Percentiles rank a stretch among this genome's conserved stretches.
Evolutionary conservation across 1,140 invertebrate species (phyloP).

Genomic region (Drosophila willistoni): DNA sequence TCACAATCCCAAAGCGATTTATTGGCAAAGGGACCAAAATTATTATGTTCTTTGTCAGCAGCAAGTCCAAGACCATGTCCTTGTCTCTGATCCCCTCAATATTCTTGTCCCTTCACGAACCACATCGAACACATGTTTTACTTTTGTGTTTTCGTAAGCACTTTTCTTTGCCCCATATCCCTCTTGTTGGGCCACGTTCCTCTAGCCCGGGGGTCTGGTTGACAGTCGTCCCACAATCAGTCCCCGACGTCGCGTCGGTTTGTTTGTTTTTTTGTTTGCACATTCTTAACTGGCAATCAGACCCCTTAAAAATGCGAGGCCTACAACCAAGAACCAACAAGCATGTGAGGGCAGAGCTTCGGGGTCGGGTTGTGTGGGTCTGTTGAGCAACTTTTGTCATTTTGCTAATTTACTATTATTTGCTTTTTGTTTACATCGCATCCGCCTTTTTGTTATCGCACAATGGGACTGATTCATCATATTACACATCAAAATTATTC

Average conservation of each 20-base stretch:
- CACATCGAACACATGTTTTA: constrained; percentile 57
- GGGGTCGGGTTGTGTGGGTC: constrained; percentile 22
- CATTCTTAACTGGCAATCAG: constrained; percentile 69
- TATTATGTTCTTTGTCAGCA: constrained; percentile 39
- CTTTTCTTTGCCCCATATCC: constrained; percentile 27
- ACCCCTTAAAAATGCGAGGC: constrained; percentile 29
- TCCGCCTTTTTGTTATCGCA: constrained; percentile 23
- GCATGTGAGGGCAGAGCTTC: constrained; percentile 6
- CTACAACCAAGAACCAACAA: constrained; percentile 9
- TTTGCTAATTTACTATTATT: constrained; percentile 66
- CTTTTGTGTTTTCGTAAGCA: constrained; percentile 63
- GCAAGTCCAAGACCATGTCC: not conserved
- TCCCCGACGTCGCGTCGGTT: constrained; percentile 36
- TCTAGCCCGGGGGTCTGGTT: not conserved
- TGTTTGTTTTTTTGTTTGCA: constrained; percentile 57
- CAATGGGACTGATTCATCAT: constrained; percentile 18
- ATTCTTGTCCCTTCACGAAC: constrained; percentile 9
- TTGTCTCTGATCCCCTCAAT: not conserved
- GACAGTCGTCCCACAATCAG: constrained; percentile 48
- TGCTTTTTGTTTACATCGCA: constrained; percentile 56
- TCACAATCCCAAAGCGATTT: constrained; percentile 30
- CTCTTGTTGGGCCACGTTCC: not conserved
- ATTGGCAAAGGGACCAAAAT: constrained; percentile 52
- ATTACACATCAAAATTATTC: not conserved
- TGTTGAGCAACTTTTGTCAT: constrained; percentile 62